Evolutionary conservation across 2,888 invertebrate genomes (phyloP).

Genomic region (Ganaspis brasiliensis): DNA sequence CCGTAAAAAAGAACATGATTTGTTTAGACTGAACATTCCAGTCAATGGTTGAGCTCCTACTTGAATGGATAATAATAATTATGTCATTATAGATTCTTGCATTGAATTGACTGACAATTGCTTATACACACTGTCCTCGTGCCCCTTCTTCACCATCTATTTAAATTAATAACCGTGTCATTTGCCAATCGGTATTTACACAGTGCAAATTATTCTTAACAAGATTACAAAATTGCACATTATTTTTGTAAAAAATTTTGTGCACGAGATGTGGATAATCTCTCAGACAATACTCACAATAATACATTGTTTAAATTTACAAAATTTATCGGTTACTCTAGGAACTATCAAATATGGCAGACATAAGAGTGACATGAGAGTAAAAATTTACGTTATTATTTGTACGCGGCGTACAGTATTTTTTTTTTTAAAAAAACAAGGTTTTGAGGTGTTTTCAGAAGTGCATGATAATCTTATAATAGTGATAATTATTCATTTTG

Average conservation of each 20-base stretch:
- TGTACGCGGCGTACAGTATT: too few species aligned
- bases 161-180: conserved; percentile 31
- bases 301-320: too few species aligned
- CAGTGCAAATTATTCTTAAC: neutral
- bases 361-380: too few species aligned
- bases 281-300: too few species aligned
- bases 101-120: neutral
- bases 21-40: neutral
- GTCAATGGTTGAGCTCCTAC: conserved; percentile 10
- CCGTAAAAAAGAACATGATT: conserved; percentile 1
- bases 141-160: conserved; percentile 18
- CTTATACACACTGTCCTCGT: conserved; percentile 6
- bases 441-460: too few species aligned
- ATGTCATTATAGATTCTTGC: conserved; percentile 20
- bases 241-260: neutral
- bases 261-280: neutral
- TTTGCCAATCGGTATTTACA: conserved; percentile 6
- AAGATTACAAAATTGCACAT: neutral
- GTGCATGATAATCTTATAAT: too few species aligned
- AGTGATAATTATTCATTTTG: too few species aligned
- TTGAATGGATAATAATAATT: conserved; percentile 24
- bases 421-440: too few species aligned
- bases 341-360: too few species aligned
- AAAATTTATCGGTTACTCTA: too few species aligned
- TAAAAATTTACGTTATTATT: too few species aligned